Evolutionary conservation across 1,140 invertebrate species (phyloP).

Genomic region (Apocrypta bakeri): DNA sequence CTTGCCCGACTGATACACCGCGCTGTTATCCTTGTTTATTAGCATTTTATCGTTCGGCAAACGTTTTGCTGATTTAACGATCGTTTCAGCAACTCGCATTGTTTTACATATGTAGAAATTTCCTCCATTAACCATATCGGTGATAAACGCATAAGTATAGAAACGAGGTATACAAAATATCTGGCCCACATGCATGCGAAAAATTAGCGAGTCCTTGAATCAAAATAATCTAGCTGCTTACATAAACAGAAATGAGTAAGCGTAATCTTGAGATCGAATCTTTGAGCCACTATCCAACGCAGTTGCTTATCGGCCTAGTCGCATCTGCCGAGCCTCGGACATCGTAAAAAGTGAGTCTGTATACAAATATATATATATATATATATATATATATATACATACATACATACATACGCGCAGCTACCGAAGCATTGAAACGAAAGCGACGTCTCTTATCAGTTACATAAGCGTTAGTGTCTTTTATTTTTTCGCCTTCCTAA

Average conservation of each 20-base stretch:
- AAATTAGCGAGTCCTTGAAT: background rate
- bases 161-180: too few species aligned
- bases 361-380: background rate
- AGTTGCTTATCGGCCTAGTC: background rate
- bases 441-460: background rate
- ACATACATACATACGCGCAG: background rate
- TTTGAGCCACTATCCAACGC: background rate
- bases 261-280: background rate
- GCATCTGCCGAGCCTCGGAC: background rate
- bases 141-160: too few species aligned
- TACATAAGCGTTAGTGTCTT: background rate
- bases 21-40: background rate
- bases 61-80: background rate
- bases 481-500: constrained; percentile 7
- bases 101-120: background rate
- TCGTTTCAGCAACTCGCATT: background rate
- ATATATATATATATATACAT: background rate
- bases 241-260: constrained; percentile 22
- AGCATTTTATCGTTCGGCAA: background rate
- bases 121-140: too few species aligned
- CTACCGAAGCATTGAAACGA: background rate
- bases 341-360: background rate
- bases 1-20: background rate
- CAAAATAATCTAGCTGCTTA: constrained; percentile 33
- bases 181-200: background rate